Base-by-base conservation (phyloP, 2,888 invertebrate genomes). In the Xestoiulus laeticollis region DNA sequence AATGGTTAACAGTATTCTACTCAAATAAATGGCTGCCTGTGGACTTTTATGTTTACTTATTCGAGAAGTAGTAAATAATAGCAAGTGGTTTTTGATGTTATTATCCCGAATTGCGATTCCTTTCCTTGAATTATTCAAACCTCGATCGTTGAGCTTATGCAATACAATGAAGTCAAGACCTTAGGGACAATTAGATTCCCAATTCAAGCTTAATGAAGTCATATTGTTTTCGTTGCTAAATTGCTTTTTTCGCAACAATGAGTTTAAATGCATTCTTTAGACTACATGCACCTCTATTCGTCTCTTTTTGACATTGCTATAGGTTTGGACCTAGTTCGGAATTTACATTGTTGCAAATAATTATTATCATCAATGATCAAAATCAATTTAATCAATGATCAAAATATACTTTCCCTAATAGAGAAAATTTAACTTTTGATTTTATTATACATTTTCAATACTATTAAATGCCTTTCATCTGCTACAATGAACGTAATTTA, bases 1-100 rank as follows among this genome's bases (percentile, higher is more conserved):
- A 22, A 6, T n/a, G 59, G 68, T 68, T 68, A 12, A 68, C 26
- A n/a, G 68, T 68, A 8, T 68, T 26, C 12, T 26, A 26, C 26
- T 22, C 14, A 68, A 2, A 68, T 4, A 26, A 68, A 68, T 68
- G 68, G 26, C 68, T 26, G 68, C 14, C 30, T 78, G 14, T 78
- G 78, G 30, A 78, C 30, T 30, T 26, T 26, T 26, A 14, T 16
- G 30, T 78, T 30, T 30, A 78, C 30, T 30, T 30, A 78, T 78
- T 78, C 30, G 26, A 1, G 14, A 30, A 78, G 12, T 30, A 78
- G 16, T 30, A 30, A 78, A 78, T 78, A 30, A 78, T n/a, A 78
- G 30, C 78, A 78, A 78, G 78, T 78, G 78, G 78, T 26, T 78
- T 78, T 78, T 78, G 78, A 30, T 78, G 78, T 78, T 78, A 78